These are phyloP conservation scores for Desoria tigrina DNA, from an alignment of 2,888 invertebrate species.

Conservation along the genomic window DNA sequence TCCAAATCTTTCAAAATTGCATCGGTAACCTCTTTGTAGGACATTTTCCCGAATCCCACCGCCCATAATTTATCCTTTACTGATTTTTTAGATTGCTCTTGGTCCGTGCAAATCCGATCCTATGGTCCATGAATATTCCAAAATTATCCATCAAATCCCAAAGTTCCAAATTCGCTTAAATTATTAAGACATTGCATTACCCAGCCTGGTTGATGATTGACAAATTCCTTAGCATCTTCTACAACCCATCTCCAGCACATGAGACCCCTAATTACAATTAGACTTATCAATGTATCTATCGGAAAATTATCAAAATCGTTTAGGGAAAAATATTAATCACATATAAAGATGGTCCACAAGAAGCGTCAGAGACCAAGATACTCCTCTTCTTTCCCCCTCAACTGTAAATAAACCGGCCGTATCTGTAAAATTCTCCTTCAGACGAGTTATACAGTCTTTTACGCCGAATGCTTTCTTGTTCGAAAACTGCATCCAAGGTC, in stretches of 20 bases:
- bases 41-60: background rate
- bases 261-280: constrained; percentile 6
- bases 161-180: no score
- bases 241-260: constrained; percentile 19
- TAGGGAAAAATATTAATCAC: background rate
- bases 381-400: background rate
- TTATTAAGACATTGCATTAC: constrained; percentile 12
- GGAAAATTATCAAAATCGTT: background rate
- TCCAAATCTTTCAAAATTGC: background rate
- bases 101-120: background rate
- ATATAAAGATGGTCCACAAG: constrained; percentile 19
- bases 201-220: constrained; percentile 20
- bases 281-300: background rate
- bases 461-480: constrained; percentile 12
- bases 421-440: constrained; percentile 13
- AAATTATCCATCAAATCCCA: no score
- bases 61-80: background rate
- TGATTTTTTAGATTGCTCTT: background rate
- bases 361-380: constrained; percentile 9
- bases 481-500: constrained; percentile 19
- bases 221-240: constrained; percentile 13
- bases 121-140: background rate
- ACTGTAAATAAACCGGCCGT: constrained; percentile 7
- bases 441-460: constrained; percentile 6
- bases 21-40: background rate